Evolutionary conservation across 2,888 invertebrate species (phyloP), one percentile per base, ranked within the genome.

Genomic region (Creontiades dilutus): DNA sequence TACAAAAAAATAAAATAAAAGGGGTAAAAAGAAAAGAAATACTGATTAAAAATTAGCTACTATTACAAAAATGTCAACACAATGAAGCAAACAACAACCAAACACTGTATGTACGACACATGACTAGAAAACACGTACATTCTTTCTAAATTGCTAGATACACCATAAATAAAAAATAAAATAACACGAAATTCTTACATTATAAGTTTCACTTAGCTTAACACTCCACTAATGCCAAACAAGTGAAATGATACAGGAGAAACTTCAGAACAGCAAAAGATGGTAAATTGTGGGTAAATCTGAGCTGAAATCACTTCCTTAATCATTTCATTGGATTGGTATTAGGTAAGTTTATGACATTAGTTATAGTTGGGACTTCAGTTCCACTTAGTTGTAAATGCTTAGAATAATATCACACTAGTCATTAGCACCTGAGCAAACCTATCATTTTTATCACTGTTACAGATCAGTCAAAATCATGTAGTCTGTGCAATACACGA

Each of bases 211-310:
- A 52, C 68, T 82, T 52, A 82, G 27, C 37, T 78, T 78, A 47
- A 88, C 88, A 80, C 88, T 88, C 88, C 88, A 37, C 80, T 52
- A 88, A 52, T 28, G 46, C 47, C 78, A 75, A 9, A 37, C 16
- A 0, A 23, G 23, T n/a, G 16, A 86, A 23, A 37, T 0, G 28
- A 48, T 82, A 81, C 28, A 81, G 61, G 57, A 37, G 81, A 89
- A 88, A 55, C 37, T 89, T 47, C 16, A 68, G 23, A 76, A 75
- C 89, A 88, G 88, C n/a, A 82, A 89, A 89, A 81, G 89, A 48
- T 89, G 89, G 89, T 89, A 89, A 89, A 47, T 86, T 90, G 90
- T 90, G 90, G 90, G 90, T 90, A 90, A 90, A 85, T 61, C 86
- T 88, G 78, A 19, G 4, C 28, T 76, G 27, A 78, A 78, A 88